A percentile compares a stretch with the other conserved stretches of the same genome.
These are phyloP conservation scores for Lepus oiostolus DNA, from an alignment of 2,797 vertebrate genomes.

Conservation along the genomic window DNA sequence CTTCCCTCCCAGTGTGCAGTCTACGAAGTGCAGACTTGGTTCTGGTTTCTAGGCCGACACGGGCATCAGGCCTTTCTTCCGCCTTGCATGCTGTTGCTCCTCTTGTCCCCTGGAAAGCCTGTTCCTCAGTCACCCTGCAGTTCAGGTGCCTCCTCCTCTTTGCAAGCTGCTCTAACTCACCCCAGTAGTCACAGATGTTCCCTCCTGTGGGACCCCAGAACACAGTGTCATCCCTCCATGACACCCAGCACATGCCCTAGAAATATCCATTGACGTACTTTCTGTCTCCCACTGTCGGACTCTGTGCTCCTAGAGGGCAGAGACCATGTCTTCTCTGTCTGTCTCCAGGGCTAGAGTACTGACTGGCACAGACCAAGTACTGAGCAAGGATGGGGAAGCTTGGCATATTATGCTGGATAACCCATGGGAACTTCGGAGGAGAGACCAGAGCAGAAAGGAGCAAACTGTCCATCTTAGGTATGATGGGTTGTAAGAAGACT, in stretches of 20 bases:
- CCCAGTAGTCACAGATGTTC: not conserved
- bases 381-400: not conserved
- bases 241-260: not conserved
- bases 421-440: not conserved
- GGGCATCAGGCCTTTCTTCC: not conserved
- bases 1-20: not conserved
- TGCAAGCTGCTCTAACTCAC: not conserved
- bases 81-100: not conserved
- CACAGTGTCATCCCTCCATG: not conserved
- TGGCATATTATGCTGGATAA: not conserved
- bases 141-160: not conserved
- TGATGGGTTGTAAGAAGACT: not conserved
- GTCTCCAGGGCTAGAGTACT: not conserved
- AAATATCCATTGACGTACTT: not conserved
- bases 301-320: not conserved
- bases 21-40: not conserved
- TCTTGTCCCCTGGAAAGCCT: not conserved
- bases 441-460: not conserved
- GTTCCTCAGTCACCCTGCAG: not conserved
- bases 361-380: not conserved
- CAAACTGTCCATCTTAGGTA: not conserved
- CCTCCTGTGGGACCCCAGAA: not conserved
- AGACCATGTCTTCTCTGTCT: not conserved
- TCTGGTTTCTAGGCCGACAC: constrained; percentile 5
- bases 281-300: not conserved